Conservation (phyloP, 1,140 invertebrate genomes). For the Theocolax elegans region DNA sequence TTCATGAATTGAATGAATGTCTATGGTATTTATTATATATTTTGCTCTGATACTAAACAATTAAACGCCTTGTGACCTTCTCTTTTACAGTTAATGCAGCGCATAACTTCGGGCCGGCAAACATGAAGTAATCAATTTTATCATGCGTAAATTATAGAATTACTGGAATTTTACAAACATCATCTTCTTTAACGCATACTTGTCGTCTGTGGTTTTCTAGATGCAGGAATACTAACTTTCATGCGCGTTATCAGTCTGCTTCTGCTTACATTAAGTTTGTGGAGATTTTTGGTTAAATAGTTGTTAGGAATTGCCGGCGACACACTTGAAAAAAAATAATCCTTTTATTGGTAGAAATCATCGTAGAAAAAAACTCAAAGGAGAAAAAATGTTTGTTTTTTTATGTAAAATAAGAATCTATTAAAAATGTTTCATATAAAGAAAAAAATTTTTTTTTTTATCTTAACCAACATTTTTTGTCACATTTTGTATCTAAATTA, state of each 20-base stretch:
- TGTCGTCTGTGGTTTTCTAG: background rate
- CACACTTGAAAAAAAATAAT: background rate
- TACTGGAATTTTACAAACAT: background rate
- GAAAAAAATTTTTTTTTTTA: no score
- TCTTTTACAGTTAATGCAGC: background rate
- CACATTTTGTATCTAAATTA: no score
- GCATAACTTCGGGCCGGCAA: background rate
- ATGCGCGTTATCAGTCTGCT: background rate
- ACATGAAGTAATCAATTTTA: no score
- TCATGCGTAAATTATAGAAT: conserved; percentile 2
- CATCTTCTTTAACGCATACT: background rate
- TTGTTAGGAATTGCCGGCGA: background rate
- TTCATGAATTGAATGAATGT: background rate
- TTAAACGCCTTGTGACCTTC: background rate
- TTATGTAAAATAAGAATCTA: no score
- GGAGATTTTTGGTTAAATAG: background rate
- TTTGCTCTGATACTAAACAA: background rate
- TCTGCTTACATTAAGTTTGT: background rate
- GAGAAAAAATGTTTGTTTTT: no score
- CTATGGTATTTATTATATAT: background rate
- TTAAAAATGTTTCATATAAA: no score
- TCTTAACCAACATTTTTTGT: no score
- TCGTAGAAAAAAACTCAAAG: no score
- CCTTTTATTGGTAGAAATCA: background rate
- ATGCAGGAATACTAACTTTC: background rate